Evolutionary conservation across 1,140 invertebrate species (phyloP), one percentile per base, ranked within the genome.

Genomic region (Heliconius eleuchia): DNA sequence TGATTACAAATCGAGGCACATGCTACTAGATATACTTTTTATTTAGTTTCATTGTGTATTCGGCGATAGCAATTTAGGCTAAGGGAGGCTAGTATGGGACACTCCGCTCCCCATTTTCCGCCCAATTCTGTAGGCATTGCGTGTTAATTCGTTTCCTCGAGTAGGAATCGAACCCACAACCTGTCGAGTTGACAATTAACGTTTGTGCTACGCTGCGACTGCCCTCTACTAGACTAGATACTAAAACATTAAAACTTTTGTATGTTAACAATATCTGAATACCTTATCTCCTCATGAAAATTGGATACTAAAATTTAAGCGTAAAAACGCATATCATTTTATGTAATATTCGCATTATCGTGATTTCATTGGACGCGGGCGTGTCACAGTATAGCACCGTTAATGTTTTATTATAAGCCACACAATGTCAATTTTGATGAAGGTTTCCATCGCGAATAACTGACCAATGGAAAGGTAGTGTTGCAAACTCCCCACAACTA

Each of bases 401-500:
- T 91, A 90, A 92, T 87, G 83, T 82, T 92, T 92, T 91, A 92
- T 88, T 88, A 82, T 88, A 87, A 82, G 77, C 80, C 83, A 77
- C 85, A 86, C 86, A 85, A 88, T 92, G 90, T 91, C 90, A 91
- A 89, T 91, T 88, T 84, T 84, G 84, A 84, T 85, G 85, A 87
- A 90, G 88, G 85, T 86, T 86, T 85, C 85, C 87, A 86, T 88
- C 82, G 80, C 82, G 83, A 87, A 87, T 88, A 89, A 91, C 87
- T 89, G 89, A 88, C 89, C 90, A 89, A 91, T 91, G 89, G 90
- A 91, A 87, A 79, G 83, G 74, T 80, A 88, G 85, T 86, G 78
- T 85, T 80, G 80, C 84, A 84, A 83, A 86, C 83, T 83, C 91
- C 87, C 89, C 87, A 77, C 70, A 79, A 84, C 84, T 91, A 91